Evolutionary conservation across 2,888 invertebrate genomes (phyloP), one percentile per base, ranked within the genome.

Genomic region (Melolontha melolontha): DNA sequence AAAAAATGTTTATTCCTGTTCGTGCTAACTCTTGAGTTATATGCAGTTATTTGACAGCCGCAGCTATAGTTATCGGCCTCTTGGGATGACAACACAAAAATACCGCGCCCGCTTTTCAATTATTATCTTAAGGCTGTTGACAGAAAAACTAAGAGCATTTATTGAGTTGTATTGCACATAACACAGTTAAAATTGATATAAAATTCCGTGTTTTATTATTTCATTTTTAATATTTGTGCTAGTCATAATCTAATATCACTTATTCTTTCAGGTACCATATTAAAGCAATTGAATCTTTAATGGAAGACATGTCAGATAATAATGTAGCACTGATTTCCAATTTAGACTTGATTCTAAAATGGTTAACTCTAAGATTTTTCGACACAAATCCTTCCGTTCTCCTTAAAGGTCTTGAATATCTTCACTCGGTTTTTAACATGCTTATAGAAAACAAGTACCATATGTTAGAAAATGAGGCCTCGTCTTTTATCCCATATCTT

Each of bases 331-430:
- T 97, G 47, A 89, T 95, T 73, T 90, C 92, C 16, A 98, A 98
- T 85, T 86, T 97, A 70, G 99, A 99, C 86, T 85, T 99, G 70
- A 92, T 99, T 65, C 88, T 99, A 51, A 97, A 97, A 82, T 99
- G 98, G 98, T 83, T 97, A 75, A 97, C 98, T 0, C 85, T 99
- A 52, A 87, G 98, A 69, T 99, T 99, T 85, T 98, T 97, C 79
- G 98, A 99, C 85, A 99, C 98, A 22, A 99, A 99, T 86, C 98
- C 98, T 8, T 96, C 97, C 12, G 98, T 98, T 41, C 87, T 98
- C 69, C 87, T 98, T 75, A 97, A 96, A 85, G 96, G 94, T n/a
- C 85, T 98, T 75, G 98, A 98, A 80, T 98, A 96, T 83, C 85
- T 98, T 10, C 90, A 92, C 71, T 83, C 88, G 14, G 92, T 97